These are phyloP conservation scores for Eupithecia insigniata DNA, from an alignment of 2,888 invertebrate genomes.

Conservation along the genomic window DNA sequence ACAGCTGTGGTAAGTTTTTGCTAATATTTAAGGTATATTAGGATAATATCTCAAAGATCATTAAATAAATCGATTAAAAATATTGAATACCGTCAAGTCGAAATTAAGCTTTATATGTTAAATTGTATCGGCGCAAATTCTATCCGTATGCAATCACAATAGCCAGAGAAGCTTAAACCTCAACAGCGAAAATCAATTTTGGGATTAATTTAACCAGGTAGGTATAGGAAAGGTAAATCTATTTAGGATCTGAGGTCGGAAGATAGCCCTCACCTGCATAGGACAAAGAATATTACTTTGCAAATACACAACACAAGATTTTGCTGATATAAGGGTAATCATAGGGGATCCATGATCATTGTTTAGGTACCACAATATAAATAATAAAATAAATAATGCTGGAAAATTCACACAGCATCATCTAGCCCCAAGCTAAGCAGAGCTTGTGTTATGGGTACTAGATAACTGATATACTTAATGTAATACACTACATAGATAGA, in stretches of 20 bases:
- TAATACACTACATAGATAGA: too few species aligned
- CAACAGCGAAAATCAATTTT: slow-evolving; percentile 37
- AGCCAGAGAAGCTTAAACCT: slow-evolving; percentile 26
- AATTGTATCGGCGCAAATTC: slow-evolving; percentile 4
- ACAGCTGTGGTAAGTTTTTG: not conserved
- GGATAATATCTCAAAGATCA: not conserved
- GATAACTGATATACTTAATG: too few species aligned
- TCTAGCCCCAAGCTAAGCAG: too few species aligned
- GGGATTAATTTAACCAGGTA: slow-evolving; percentile 35
- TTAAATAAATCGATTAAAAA: not conserved
- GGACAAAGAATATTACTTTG: slow-evolving; percentile 33
- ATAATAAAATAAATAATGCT: too few species aligned
- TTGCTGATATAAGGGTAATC: not conserved
- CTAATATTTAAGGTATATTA: not conserved
- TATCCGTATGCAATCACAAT: slow-evolving; percentile 31
- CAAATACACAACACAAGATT: slow-evolving; percentile 6
- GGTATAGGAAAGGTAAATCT: slow-evolving; percentile 17
- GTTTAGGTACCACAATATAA: not conserved
- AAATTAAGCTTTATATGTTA: not conserved
- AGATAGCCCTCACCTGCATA: slow-evolving; percentile 32
- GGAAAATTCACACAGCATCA: too few species aligned
- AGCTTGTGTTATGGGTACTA: too few species aligned
- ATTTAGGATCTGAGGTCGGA: slow-evolving; percentile 28
- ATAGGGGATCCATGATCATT: not conserved
- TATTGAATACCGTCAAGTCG: not conserved